Conservation (phyloP, 2,113 vertebrate species). For the Poeciliopsis prolifica region DNA sequence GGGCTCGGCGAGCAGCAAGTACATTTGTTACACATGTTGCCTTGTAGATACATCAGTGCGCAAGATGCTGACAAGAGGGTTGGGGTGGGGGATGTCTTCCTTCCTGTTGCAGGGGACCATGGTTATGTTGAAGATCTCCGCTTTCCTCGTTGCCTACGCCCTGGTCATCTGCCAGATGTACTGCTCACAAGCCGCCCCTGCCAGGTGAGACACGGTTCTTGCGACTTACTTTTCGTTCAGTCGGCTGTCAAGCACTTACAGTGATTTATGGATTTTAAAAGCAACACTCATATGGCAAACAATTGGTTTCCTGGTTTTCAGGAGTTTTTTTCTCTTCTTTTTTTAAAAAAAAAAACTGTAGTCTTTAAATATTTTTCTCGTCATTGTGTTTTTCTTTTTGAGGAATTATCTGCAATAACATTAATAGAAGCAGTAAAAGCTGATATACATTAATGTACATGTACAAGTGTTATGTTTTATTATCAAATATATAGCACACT, state of each 20-base stretch:
- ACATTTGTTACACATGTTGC: not conserved
- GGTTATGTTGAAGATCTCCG: constrained; percentile 92
- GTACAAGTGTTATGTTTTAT: not conserved
- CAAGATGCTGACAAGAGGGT: constrained; percentile 26
- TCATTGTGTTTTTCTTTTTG: not conserved
- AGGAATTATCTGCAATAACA: not conserved
- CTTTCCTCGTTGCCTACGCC: constrained; percentile 88
- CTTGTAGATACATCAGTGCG: constrained; percentile 6
- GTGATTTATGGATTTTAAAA: not conserved
- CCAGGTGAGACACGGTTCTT: constrained; percentile 85
- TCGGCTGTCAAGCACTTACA: not conserved
- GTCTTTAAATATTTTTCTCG: no score
- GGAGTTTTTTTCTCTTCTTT: not conserved
- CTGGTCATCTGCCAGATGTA: constrained; percentile 93
- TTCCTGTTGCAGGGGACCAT: constrained; percentile 80
- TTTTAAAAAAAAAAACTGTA: no score
- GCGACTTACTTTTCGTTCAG: not conserved
- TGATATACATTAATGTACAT: not conserved
- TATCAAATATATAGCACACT: not conserved
- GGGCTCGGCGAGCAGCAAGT: not conserved
- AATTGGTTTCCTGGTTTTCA: not conserved
- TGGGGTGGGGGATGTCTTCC: constrained; percentile 37
- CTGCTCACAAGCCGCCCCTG: constrained; percentile 87
- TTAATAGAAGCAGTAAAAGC: not conserved
- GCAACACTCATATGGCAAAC: not conserved